phyloP scores from a whole-genome alignment of 2,888 invertebrate species.

The Sclerodermus sp. region DNA sequence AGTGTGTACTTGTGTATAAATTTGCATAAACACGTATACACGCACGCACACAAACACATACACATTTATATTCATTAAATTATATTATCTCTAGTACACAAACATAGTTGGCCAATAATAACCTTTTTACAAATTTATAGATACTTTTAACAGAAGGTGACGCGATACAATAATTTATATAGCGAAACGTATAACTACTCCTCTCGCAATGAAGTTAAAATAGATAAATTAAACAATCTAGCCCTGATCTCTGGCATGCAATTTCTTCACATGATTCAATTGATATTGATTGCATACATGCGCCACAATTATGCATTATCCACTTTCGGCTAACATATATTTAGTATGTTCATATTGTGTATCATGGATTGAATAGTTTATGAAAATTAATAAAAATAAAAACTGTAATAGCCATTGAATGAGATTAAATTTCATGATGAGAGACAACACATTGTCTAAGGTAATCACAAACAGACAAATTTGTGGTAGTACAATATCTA shows the following conservation, averaged over 20 bases:
- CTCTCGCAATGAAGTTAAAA: no score
- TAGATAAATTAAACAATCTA: no score
- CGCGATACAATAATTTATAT: constrained; percentile 31
- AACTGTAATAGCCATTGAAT: constrained; percentile 36
- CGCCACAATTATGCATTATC: neutral
- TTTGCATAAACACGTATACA: no score
- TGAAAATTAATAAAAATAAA: constrained; percentile 40
- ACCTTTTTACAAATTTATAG: constrained; percentile 37
- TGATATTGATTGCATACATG: neutral
- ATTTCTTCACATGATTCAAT: no score
- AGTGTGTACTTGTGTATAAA: no score
- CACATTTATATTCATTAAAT: constrained; percentile 6
- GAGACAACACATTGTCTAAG: constrained; percentile 35
- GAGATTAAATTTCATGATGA: constrained; percentile 46
- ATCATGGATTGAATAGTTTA: constrained; percentile 30
- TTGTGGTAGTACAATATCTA: neutral
- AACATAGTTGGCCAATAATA: constrained; percentile 38
- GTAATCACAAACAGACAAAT: constrained; percentile 38
- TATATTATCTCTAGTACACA: constrained; percentile 43
- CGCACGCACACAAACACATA: no score
- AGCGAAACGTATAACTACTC: constrained; percentile 14
- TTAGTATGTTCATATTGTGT: constrained; percentile 10
- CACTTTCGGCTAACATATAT: constrained; percentile 5
- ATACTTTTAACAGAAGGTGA: constrained; percentile 30
- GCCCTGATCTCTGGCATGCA: no score